Conservation (phyloP, 1,140 invertebrate genomes). For the Vanessa atalanta region DNA sequence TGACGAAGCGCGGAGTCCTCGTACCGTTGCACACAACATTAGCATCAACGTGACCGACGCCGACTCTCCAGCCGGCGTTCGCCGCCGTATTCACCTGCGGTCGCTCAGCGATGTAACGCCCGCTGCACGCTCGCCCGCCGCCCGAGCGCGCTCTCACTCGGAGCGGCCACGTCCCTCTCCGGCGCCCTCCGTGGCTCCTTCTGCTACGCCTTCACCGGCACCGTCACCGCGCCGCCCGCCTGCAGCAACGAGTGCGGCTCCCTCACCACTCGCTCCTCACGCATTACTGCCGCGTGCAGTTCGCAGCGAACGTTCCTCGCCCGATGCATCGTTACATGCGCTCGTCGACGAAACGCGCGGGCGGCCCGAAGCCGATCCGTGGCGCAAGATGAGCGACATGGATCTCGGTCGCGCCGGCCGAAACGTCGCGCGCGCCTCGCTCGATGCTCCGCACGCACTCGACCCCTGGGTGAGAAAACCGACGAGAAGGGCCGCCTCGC, state of each 20-base stretch:
- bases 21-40: constrained; percentile 58
- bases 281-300: constrained; percentile 38
- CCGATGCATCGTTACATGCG: constrained; percentile 37
- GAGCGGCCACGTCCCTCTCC: constrained; percentile 55
- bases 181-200: constrained; percentile 45
- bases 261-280: constrained; percentile 19
- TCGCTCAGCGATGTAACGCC: constrained; percentile 77
- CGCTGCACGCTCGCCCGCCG: constrained; percentile 54
- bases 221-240: constrained; percentile 49
- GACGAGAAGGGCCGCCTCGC: constrained; percentile 33
- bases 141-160: constrained; percentile 67
- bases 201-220: constrained; percentile 34
- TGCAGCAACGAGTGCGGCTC: constrained; percentile 27
- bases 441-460: constrained; percentile 39
- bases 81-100: constrained; percentile 69
- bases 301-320: constrained; percentile 49
- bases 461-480: constrained; percentile 64
- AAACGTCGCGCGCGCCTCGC: constrained; percentile 23
- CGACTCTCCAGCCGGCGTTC: constrained; percentile 61
- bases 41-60: constrained; percentile 75
- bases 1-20: constrained; percentile 45
- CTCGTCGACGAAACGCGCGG: constrained; percentile 29
- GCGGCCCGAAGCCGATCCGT: constrained; percentile 42
- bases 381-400: constrained; percentile 55
- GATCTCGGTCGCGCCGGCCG: constrained; percentile 40